These are phyloP conservation scores for Rhincodon typus DNA, from an alignment of 2,797 vertebrate genomes.

Conservation along the genomic window DNA sequence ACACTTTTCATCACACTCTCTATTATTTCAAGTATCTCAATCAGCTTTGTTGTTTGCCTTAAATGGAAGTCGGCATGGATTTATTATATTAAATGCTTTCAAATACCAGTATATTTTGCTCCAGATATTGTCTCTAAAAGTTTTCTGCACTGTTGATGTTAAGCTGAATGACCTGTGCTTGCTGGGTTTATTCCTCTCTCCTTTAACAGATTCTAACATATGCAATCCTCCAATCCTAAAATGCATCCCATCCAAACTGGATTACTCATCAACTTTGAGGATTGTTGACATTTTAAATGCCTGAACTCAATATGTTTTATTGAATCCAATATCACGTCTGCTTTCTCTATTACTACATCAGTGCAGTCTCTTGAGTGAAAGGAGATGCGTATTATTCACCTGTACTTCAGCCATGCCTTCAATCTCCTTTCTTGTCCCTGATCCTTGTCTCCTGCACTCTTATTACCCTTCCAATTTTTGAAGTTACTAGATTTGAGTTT, in stretches of 20 bases:
- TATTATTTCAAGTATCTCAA: too few species aligned
- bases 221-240: neutral
- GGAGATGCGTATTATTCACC: neutral
- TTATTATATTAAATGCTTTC: neutral
- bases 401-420: neutral
- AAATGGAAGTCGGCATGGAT: too few species aligned
- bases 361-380: neutral
- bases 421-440: neutral
- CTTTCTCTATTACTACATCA: neutral
- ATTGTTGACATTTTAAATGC: neutral
- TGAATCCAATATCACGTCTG: neutral
- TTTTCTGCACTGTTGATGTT: neutral
- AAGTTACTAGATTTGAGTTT: neutral
- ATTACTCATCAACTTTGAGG: neutral
- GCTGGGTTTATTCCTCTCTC: neutral
- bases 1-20: too few species aligned
- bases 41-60: too few species aligned
- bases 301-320: neutral
- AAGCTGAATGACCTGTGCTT: neutral
- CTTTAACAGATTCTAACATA: neutral
- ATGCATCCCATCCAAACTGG: neutral
- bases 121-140: neutral
- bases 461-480: too few species aligned
- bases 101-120: neutral
- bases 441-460: neutral